Conservation (phyloP, 2,888 invertebrate genomes). For the Seira sanloemensis region DNA sequence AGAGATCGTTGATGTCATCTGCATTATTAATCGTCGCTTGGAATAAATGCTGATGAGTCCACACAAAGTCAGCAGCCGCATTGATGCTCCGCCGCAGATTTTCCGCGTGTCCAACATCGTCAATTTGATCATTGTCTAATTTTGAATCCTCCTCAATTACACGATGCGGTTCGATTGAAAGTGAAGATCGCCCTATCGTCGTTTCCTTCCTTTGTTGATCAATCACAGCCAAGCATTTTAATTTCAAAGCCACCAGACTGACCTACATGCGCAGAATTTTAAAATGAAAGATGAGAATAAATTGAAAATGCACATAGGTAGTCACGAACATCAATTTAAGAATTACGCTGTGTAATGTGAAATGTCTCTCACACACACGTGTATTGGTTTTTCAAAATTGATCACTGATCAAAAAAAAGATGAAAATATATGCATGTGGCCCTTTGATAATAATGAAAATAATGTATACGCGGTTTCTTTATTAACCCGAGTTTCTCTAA, state of each 20-base stretch:
- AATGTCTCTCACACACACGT: too few species aligned
- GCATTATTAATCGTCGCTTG: neutral
- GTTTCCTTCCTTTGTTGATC: conserved; percentile 32
- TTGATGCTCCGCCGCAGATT: conserved; percentile 14
- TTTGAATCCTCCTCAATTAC: neutral
- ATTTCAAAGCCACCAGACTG: conserved; percentile 67
- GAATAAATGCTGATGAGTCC: conserved; percentile 46
- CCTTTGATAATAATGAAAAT: neutral
- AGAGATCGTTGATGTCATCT: conserved; percentile 16
- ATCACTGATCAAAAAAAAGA: too few species aligned
- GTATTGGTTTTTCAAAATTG: neutral
- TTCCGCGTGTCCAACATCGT: neutral
- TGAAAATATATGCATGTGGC: neutral
- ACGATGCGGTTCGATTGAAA: neutral
- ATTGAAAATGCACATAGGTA: neutral
- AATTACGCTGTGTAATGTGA: neutral
- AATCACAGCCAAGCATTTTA: conserved; percentile 55
- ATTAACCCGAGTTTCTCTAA: too few species aligned
- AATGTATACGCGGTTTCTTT: too few species aligned
- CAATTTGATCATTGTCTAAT: conserved; percentile 21
- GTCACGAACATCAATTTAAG: neutral
- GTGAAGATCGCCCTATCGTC: neutral
- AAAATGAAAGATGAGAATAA: neutral
- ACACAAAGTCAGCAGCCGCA: conserved; percentile 55
- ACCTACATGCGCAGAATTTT: conserved; percentile 43